Percentiles rank a stretch among this genome's conserved stretches.
Conservation (phyloP, 2,888 invertebrate genomes). For the Phorcus lineatus region DNA sequence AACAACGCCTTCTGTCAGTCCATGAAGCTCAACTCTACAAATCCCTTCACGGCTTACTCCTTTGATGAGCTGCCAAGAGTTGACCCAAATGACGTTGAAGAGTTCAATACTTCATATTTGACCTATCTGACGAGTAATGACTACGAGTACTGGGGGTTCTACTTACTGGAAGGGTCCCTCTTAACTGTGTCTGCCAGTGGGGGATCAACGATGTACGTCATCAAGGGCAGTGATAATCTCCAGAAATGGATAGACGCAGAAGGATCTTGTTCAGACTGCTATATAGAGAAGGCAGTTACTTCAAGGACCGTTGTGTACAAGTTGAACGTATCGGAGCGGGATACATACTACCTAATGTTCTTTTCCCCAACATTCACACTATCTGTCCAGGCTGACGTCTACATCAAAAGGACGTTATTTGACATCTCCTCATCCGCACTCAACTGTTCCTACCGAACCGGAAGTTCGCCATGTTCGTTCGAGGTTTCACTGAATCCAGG, state of each 20-base stretch:
- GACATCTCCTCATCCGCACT: not conserved
- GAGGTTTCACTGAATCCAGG: not conserved
- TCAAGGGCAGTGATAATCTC: not conserved
- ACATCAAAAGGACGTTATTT: not conserved
- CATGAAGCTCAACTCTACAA: not conserved
- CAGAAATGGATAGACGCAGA: not conserved
- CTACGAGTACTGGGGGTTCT: not conserved
- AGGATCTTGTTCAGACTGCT: not conserved
- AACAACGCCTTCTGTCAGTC: not conserved
- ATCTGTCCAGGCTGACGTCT: not conserved
- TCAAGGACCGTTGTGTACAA: not conserved
- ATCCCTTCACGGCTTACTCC: not conserved
- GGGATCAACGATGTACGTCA: not conserved
- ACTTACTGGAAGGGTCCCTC: not conserved
- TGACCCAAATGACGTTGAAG: not conserved
- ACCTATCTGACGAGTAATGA: not conserved
- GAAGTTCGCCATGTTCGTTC: not conserved
- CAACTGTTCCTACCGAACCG: not conserved
- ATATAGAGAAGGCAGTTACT: not conserved
- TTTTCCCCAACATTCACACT: not conserved
- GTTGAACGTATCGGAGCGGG: not conserved
- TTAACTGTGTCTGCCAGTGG: not conserved
- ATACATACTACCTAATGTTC: not conserved
- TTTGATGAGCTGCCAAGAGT: not conserved
- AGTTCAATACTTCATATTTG: not conserved